These are phyloP conservation scores for Argyrosomus regius DNA, from an alignment of 2,797 vertebrate genomes.

Conservation along the genomic window DNA sequence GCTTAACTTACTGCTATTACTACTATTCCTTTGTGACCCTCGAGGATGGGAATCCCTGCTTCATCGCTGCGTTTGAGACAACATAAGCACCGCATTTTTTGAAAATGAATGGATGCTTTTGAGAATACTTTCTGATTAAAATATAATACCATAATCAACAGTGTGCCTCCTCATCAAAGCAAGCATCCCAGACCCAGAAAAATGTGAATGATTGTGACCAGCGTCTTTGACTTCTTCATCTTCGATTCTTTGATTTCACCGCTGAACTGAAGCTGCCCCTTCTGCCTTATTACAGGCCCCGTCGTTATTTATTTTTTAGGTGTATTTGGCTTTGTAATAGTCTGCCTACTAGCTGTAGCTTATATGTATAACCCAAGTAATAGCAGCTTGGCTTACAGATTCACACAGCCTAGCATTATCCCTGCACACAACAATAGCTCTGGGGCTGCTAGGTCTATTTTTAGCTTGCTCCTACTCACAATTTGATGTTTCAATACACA, in stretches of 20 bases:
- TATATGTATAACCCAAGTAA: conserved; percentile 62
- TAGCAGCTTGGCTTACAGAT: conserved; percentile 63
- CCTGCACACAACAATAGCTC: conserved; percentile 71
- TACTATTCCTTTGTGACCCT: neutral
- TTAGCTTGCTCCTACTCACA: conserved; percentile 68
- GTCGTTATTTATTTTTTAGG: conserved; percentile 55
- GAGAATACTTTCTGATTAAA: neutral
- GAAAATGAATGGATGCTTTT: neutral
- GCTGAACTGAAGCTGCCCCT: neutral
- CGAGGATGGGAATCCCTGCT: neutral
- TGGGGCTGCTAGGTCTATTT: conserved; percentile 70
- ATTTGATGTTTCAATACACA: conserved; percentile 78
- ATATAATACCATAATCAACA: neutral
- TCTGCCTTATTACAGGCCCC: conserved; percentile 18
- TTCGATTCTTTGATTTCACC: too few species aligned
- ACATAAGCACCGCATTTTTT: neutral
- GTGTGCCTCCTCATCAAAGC: neutral
- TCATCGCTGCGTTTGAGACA: neutral
- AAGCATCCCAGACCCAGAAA: neutral
- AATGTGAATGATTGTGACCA: neutral
- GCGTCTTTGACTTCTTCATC: neutral
- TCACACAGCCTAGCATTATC: conserved; percentile 72
- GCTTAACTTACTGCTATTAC: neutral
- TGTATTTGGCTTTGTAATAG: conserved; percentile 53
- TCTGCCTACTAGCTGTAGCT: conserved; percentile 48